Percentiles rank a stretch among this genome's conserved stretches.
phyloP scores from a whole-genome alignment of 2,888 invertebrate species.

The Phaedon cochleariae region DNA sequence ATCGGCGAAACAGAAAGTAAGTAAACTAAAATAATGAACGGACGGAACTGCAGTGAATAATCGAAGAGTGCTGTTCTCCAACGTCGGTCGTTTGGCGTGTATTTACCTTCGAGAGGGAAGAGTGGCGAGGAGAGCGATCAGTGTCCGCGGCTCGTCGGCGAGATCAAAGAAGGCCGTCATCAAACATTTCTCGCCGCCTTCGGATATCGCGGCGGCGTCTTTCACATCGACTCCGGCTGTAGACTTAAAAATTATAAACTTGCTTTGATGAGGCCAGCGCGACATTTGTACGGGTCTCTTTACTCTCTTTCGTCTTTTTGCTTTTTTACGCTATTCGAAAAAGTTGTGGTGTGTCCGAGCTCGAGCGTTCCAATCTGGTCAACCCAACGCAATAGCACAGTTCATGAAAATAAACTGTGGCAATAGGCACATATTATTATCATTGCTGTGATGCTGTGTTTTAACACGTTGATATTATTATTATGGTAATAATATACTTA shows the following conservation, averaged over 20 bases:
- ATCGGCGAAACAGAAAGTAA: constrained; percentile 7
- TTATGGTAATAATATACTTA: too few species aligned
- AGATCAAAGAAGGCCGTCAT: constrained; percentile 45
- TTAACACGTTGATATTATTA: too few species aligned
- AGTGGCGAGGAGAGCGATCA: constrained; percentile 20
- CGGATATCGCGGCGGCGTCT: constrained; percentile 36
- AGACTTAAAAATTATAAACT: constrained; percentile 51
- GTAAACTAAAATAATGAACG: neutral
- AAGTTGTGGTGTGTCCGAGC: too few species aligned
- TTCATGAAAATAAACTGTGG: too few species aligned
- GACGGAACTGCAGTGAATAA: constrained; percentile 1
- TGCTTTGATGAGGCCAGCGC: constrained; percentile 48
- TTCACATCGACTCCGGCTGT: constrained; percentile 34
- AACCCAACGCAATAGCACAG: neutral
- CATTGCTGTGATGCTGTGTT: too few species aligned
- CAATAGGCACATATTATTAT: too few species aligned
- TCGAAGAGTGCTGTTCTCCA: constrained; percentile 10
- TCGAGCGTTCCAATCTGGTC: neutral
- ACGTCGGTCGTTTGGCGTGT: neutral
- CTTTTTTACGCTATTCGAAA: constrained; percentile 26
- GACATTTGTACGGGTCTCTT: constrained; percentile 43
- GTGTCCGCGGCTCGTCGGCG: constrained; percentile 29
- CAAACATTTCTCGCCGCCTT: constrained; percentile 39
- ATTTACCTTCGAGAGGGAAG: constrained; percentile 20
- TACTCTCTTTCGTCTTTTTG: constrained; percentile 35